These are phyloP conservation scores for Cyprinodon brontotheroides DNA, from an alignment of 2,113 vertebrate species.

Conservation along the genomic window DNA sequence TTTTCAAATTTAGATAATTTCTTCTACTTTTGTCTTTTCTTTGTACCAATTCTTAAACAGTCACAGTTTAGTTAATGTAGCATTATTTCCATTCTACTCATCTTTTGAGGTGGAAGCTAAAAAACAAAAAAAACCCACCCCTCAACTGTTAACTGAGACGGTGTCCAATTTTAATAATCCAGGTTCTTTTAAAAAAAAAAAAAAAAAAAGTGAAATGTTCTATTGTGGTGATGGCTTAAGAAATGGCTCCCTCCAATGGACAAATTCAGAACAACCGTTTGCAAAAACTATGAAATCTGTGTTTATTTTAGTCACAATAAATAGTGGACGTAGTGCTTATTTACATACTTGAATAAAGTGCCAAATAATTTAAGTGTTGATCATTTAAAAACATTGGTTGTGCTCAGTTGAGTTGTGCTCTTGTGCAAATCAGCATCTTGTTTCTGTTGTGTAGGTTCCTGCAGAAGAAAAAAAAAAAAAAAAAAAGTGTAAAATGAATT, in stretches of 20 bases:
- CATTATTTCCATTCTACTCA: no score
- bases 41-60: no score
- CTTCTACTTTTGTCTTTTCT: no score
- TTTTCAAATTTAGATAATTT: no score
- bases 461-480: constrained; percentile 3
- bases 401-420: constrained; percentile 57
- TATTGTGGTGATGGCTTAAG: no score
- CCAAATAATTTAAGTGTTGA: constrained; percentile 38
- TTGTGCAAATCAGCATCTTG: constrained; percentile 72
- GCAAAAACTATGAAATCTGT: constrained; percentile 39
- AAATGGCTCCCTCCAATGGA: constrained; percentile 50
- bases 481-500: background rate
- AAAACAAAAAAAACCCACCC: no score
- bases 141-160: no score
- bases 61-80: no score
- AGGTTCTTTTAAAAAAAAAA: no score
- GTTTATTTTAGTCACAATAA: constrained; percentile 69
- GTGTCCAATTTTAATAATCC: no score
- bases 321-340: constrained; percentile 66
- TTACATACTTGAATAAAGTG: constrained; percentile 45
- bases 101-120: no score
- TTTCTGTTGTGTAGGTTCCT: constrained; percentile 74
- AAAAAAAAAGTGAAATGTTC: no score
- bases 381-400: constrained; percentile 42
- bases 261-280: background rate